These are phyloP conservation scores for Drosophila anomalata DNA, from an alignment of 2,888 invertebrate species.

Conservation along the genomic window DNA sequence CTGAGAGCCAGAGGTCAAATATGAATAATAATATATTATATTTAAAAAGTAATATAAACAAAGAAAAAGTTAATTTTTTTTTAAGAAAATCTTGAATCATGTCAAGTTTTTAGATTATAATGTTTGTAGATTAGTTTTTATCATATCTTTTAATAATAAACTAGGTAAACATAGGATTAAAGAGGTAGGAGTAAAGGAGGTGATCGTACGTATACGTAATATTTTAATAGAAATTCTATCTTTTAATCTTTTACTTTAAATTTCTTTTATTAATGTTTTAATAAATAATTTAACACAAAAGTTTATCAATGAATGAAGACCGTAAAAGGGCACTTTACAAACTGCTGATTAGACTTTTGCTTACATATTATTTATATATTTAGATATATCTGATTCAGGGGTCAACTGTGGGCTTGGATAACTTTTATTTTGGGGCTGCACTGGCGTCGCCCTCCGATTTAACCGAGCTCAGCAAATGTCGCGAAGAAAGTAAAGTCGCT, in stretches of 20 bases:
- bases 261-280: not conserved
- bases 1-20: not conserved
- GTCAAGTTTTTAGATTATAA: not conserved
- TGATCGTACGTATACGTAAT: too few species aligned
- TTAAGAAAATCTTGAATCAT: not conserved
- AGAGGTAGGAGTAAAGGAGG: too few species aligned
- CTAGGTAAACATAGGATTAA: too few species aligned
- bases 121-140: not conserved
- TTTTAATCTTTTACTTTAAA: not conserved
- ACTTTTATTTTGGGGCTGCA: conserved; percentile 43
- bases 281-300: not conserved
- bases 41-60: not conserved
- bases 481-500: conserved; percentile 72
- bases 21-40: not conserved
- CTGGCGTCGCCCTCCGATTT: conserved; percentile 67
- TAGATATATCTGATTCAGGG: conserved; percentile 55
- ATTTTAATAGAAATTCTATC: too few species aligned
- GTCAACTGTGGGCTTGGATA: conserved; percentile 64
- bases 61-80: not conserved
- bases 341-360: conserved; percentile 29
- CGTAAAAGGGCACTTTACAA: conserved; percentile 2
- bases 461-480: conserved; percentile 64
- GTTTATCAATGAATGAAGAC: not conserved
- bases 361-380: not conserved
- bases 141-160: too few species aligned